These are phyloP conservation scores for Archips xylosteana DNA, from an alignment of 2,888 invertebrate genomes.

Conservation along the genomic window DNA sequence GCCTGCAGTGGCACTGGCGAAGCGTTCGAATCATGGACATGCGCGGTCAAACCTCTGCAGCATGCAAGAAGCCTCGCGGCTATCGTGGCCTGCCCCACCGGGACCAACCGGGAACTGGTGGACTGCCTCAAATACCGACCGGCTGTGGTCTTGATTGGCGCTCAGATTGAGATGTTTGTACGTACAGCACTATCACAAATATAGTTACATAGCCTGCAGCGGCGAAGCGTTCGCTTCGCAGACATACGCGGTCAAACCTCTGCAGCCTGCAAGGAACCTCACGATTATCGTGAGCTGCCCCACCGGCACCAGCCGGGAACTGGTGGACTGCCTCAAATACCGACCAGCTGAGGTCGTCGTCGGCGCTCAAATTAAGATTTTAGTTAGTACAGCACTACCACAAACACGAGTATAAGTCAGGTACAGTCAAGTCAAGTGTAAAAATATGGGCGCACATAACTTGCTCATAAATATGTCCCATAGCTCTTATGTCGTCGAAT, in stretches of 20 bases:
- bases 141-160: constrained; percentile 85
- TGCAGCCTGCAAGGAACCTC: constrained; percentile 86
- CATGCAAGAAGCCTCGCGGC: constrained; percentile 87
- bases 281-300: constrained; percentile 88
- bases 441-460: too few species aligned
- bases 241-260: constrained; percentile 84
- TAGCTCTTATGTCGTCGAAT: too few species aligned
- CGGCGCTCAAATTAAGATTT: constrained; percentile 54
- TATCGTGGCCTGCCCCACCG: constrained; percentile 87
- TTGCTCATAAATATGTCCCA: too few species aligned
- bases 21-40: constrained; percentile 87
- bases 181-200: constrained; percentile 59
- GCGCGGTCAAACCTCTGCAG: constrained; percentile 83
- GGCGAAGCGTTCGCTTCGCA: constrained; percentile 88
- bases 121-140: constrained; percentile 88
- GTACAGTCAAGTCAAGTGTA: too few species aligned
- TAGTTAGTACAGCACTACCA: constrained; percentile 77
- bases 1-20: constrained; percentile 91
- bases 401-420: too few species aligned
- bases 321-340: constrained; percentile 87
- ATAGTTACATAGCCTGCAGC: constrained; percentile 86
- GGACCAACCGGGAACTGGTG: constrained; percentile 82
- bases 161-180: constrained; percentile 84
- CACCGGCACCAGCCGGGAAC: constrained; percentile 73
- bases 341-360: constrained; percentile 81